Conservation (phyloP, 2,888 invertebrate species). For the Ptychoptera contaminata region DNA sequence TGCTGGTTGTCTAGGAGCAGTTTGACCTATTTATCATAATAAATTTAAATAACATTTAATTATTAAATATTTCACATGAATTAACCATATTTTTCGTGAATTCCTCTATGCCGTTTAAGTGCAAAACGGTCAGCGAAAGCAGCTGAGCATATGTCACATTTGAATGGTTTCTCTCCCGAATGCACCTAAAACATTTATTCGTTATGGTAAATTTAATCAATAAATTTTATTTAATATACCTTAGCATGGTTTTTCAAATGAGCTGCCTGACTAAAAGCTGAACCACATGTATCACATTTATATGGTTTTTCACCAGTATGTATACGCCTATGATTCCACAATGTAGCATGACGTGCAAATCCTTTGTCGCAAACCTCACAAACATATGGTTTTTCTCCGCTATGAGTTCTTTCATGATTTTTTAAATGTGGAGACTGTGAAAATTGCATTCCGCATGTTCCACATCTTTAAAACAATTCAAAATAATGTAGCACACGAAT, state of each 20-base stretch:
- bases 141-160: slow-evolving; percentile 70
- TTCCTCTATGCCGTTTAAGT: slow-evolving; percentile 68
- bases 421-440: slow-evolving; percentile 79
- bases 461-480: slow-evolving; percentile 51
- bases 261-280: slow-evolving; percentile 78
- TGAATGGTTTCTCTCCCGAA: slow-evolving; percentile 67
- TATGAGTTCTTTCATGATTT: slow-evolving; percentile 77
- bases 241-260: slow-evolving; percentile 80
- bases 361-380: slow-evolving; percentile 82
- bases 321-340: slow-evolving; percentile 79
- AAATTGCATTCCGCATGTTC: slow-evolving; percentile 81
- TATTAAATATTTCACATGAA: slow-evolving; percentile 6
- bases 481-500: slow-evolving; percentile 5
- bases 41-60: slow-evolving; percentile 1
- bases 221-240: slow-evolving; percentile 23
- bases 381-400: slow-evolving; percentile 74
- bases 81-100: slow-evolving; percentile 72
- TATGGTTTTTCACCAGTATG: slow-evolving; percentile 51
- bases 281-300: slow-evolving; percentile 76
- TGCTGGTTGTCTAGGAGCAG: slow-evolving; percentile 34
- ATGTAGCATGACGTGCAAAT: slow-evolving; percentile 71
- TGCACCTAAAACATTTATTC: slow-evolving; percentile 33
- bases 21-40: slow-evolving; percentile 19
- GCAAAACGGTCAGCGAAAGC: slow-evolving; percentile 80
- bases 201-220: neutral